Evolutionary conservation across 2,888 invertebrate species (phyloP).

Genomic region (Mythimna loreyi): DNA sequence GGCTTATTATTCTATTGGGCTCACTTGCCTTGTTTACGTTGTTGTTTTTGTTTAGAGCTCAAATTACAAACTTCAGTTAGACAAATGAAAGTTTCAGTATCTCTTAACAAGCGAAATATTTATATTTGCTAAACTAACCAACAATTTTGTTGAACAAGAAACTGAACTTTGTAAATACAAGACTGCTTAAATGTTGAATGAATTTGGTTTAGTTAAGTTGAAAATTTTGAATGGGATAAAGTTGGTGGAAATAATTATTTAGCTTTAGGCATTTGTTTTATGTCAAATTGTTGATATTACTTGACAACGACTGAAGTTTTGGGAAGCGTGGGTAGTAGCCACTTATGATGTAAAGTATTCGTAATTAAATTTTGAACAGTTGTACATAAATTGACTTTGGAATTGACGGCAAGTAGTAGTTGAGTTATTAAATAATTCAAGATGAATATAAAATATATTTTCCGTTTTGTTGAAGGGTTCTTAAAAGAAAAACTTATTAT

Average conservation of each 20-base stretch:
- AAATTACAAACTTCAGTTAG: constrained; percentile 37
- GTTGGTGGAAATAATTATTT: constrained; percentile 39
- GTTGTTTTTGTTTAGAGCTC: constrained; percentile 22
- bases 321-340: constrained; percentile 4
- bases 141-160: constrained; percentile 57
- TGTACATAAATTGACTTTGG: constrained; percentile 2
- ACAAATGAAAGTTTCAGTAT: constrained; percentile 50
- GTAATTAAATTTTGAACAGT: constrained; percentile 24
- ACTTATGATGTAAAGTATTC: constrained; percentile 17
- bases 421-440: neutral
- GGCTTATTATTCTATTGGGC: constrained; percentile 7
- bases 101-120: constrained; percentile 61
- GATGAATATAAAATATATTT: neutral
- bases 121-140: constrained; percentile 59
- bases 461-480: neutral
- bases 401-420: neutral
- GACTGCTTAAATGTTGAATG: constrained; percentile 49
- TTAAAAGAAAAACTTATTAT: neutral
- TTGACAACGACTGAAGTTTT: constrained; percentile 7
- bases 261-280: constrained; percentile 18
- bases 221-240: constrained; percentile 43
- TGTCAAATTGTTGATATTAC: constrained; percentile 25
- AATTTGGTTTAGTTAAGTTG: constrained; percentile 37
- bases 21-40: constrained; percentile 9
- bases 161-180: constrained; percentile 65